phyloP scores from a whole-genome alignment of 2,797 vertebrate species.

The Brotula barbata region DNA sequence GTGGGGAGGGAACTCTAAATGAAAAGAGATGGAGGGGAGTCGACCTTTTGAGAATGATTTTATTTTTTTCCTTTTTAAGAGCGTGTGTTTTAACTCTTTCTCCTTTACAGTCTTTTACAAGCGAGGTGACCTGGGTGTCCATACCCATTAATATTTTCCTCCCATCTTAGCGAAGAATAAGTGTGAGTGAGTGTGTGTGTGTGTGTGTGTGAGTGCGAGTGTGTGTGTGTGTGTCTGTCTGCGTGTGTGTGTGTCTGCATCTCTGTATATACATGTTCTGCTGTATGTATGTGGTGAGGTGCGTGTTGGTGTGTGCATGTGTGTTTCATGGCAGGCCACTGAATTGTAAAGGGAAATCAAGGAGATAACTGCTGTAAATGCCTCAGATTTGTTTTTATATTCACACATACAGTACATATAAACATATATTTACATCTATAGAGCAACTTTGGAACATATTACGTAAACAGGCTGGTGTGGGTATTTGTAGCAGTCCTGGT shows the following conservation, averaged over 20 bases:
- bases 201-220: conserved; percentile 63
- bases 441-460: conserved; percentile 77
- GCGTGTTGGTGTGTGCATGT: conserved; percentile 34
- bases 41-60: conserved; percentile 79
- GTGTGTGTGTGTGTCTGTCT: conserved; percentile 23
- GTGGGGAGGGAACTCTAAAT: conserved; percentile 71
- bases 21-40: conserved; percentile 63
- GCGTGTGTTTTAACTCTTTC: conserved; percentile 88
- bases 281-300: conserved; percentile 47
- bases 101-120: conserved; percentile 85
- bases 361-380: conserved; percentile 96
- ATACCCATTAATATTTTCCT: conserved; percentile 81
- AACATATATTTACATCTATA: conserved; percentile 83
- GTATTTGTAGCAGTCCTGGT: conserved; percentile 71
- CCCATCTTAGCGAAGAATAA: conserved; percentile 73
- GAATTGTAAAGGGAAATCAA: conserved; percentile 91
- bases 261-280: conserved; percentile 64
- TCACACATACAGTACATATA: conserved; percentile 79
- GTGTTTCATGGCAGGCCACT: conserved; percentile 82
- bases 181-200: conserved; percentile 69
- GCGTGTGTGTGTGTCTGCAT: conserved; percentile 28
- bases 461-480: conserved; percentile 68
- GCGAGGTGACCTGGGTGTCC: conserved; percentile 84
- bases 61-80: conserved; percentile 79
- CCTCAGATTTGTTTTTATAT: conserved; percentile 85